These are phyloP conservation scores for Gyps fulvus DNA, from an alignment of 2,113 vertebrate genomes.

Conservation along the genomic window DNA sequence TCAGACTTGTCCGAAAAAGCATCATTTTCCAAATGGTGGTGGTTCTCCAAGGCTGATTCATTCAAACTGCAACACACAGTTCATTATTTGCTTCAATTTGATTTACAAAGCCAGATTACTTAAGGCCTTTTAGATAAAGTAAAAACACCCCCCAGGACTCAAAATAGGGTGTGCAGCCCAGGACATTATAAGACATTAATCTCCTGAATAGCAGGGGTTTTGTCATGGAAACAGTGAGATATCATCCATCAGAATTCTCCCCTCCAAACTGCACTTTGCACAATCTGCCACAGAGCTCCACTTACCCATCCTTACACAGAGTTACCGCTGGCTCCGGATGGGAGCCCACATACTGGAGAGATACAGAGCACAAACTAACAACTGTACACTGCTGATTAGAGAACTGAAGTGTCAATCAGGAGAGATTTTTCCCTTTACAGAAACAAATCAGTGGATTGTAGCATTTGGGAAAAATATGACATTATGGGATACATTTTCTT, in stretches of 20 bases:
- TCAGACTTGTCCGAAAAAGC: conserved; percentile 91
- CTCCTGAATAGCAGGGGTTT: background rate
- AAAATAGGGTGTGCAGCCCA: background rate
- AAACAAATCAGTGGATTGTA: background rate
- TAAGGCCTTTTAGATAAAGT: background rate
- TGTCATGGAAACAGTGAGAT: background rate
- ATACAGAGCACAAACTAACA: background rate
- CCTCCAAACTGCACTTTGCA: background rate
- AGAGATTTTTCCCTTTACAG: background rate
- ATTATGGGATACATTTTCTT: background rate
- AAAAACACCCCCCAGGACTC: background rate
- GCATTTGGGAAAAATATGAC: background rate
- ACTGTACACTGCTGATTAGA: background rate
- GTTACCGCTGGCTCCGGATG: background rate
- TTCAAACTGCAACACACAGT: conserved; percentile 78
- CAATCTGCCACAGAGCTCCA: background rate
- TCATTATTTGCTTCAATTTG: background rate
- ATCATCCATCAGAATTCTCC: background rate
- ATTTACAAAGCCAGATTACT: background rate
- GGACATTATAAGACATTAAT: background rate
- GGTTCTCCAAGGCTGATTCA: conserved; percentile 79
- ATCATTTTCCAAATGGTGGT: conserved; percentile 84
- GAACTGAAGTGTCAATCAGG: background rate
- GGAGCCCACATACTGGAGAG: background rate
- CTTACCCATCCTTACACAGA: background rate